Conservation (phyloP, 2,797 vertebrate species). For the Sebastes iracundus region DNA sequence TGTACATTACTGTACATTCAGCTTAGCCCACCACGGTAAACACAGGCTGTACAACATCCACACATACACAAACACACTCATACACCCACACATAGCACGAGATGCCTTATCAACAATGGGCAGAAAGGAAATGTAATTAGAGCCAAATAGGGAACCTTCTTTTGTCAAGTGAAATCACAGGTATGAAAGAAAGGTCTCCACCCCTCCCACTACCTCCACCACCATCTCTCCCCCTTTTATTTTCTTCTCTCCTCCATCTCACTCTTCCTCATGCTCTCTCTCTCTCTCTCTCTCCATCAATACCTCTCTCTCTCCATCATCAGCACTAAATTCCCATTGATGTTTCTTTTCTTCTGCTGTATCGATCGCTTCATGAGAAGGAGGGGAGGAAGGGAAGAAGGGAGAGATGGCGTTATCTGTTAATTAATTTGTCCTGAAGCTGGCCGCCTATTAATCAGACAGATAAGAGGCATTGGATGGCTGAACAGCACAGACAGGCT, state of each 20-base stretch:
- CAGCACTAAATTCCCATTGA: constrained; percentile 99
- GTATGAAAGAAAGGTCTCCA: constrained; percentile 89
- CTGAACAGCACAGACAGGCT: constrained; percentile 96
- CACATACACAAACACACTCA: constrained; percentile 31
- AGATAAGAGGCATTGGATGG: constrained; percentile 99
- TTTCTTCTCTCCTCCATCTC: constrained; percentile 61
- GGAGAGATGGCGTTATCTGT: constrained; percentile 92
- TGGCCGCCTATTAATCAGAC: constrained; percentile 99
- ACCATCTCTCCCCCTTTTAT: constrained; percentile 49
- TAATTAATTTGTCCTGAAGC: constrained; percentile 99
- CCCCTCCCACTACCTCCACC: constrained; percentile 40
- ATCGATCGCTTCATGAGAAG: constrained; percentile 99
- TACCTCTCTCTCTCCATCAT: constrained; percentile 98
- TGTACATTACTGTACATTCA: not conserved
- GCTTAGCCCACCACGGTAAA: not conserved
- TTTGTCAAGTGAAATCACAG: constrained; percentile 89
- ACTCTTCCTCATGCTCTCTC: constrained; percentile 51
- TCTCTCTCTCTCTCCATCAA: constrained; percentile 88
- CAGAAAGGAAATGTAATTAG: constrained; percentile 82
- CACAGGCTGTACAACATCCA: not conserved
- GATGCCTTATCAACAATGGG: constrained; percentile 75
- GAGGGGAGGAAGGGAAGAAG: constrained; percentile 91
- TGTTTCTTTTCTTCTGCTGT: constrained; percentile 99
- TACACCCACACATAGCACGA: constrained; percentile 48
- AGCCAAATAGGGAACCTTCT: constrained; percentile 76